A percentile compares a stretch with the other conserved stretches of the same genome.
phyloP scores from a whole-genome alignment of 1,140 invertebrate genomes.

The Acyrthosiphon pisum region DNA sequence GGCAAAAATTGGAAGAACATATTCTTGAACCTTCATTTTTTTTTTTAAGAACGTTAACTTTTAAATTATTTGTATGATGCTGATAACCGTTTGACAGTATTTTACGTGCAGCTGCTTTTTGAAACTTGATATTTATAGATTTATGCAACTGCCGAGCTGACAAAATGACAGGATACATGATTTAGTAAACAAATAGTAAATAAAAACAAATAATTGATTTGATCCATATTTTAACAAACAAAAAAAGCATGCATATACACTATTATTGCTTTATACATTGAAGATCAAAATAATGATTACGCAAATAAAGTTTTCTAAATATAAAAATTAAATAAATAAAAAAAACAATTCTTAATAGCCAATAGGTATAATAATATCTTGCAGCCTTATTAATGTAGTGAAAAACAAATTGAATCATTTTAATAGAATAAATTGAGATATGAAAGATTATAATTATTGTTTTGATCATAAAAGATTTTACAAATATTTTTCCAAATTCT shows the following conservation, averaged over 20 bases:
- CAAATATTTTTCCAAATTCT: constrained; percentile 47
- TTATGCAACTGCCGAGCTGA: neutral
- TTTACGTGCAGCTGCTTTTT: neutral
- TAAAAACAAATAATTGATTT: constrained; percentile 32
- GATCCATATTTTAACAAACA: constrained; percentile 29
- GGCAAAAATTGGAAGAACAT: neutral
- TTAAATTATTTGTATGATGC: neutral
- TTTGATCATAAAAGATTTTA: constrained; percentile 10
- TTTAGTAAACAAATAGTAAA: neutral
- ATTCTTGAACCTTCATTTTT: neutral
- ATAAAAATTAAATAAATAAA: neutral
- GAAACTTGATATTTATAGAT: constrained; percentile 6
- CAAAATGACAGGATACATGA: neutral
- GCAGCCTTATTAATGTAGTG: constrained; percentile 11
- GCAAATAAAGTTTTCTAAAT: neutral
- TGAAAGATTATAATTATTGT: neutral
- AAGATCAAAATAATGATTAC: neutral
- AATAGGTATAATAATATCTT: neutral
- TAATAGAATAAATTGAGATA: neutral
- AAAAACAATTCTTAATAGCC: constrained; percentile 20
- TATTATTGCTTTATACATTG: neutral
- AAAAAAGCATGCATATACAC: neutral
- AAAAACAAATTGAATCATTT: neutral
- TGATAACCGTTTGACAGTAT: neutral
- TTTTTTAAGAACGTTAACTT: neutral